Evolutionary conservation across 2,888 invertebrate species (phyloP), one percentile per base, ranked within the genome.

Genomic region (Polyommatus iphigenia): DNA sequence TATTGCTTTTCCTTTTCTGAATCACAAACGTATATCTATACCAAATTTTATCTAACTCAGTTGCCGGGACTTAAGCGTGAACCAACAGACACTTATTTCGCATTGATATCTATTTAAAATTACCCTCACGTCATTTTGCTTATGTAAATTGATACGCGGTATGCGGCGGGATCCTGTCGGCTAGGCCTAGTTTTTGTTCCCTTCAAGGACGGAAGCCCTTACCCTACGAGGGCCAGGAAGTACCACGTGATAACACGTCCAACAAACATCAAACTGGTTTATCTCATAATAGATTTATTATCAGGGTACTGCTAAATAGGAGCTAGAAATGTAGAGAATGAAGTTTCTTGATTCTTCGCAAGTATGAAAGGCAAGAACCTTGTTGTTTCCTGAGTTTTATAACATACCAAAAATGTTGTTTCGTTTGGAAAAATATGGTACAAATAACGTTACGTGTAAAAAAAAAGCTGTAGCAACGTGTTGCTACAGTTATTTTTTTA

Each of bases 241-340:
- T 83, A 83, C 85, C 85, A 86, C 86, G 86, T 87, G 88, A 84
- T 91, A 89, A 91, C 88, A 85, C 86, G 83, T 81, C 83, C 79
- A 79, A 83, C 85, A 88, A 88, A 90, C 85, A 87, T 67, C 24
- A 29, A 15, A 41, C 73, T 20, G 67, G 71, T 76, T 78, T 79
- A 62, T 67, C 76, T 76, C 76, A 76, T 73, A 71, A 57, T 79
- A 15, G 36, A 32, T 46, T 46, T 20, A 15, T 76, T 50, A 78
- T 15, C 59, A 15, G 50, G 72, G 5, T 8, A 59, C 15, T 20
- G 72, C 41, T 73, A 73, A 73, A 72, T 1, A 46, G 10, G 24
- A 46, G 46, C 73, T 29, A 29, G 29, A 32, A 67, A 67, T 67
- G 29, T 67, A 32, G 13, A 29, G 18, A 29, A 32, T 15, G 29